A percentile compares a stretch with the other conserved stretches of the same genome.
These are phyloP conservation scores for Eidolon helvum DNA, from an alignment of 2,113 vertebrate genomes.

Conservation along the genomic window DNA sequence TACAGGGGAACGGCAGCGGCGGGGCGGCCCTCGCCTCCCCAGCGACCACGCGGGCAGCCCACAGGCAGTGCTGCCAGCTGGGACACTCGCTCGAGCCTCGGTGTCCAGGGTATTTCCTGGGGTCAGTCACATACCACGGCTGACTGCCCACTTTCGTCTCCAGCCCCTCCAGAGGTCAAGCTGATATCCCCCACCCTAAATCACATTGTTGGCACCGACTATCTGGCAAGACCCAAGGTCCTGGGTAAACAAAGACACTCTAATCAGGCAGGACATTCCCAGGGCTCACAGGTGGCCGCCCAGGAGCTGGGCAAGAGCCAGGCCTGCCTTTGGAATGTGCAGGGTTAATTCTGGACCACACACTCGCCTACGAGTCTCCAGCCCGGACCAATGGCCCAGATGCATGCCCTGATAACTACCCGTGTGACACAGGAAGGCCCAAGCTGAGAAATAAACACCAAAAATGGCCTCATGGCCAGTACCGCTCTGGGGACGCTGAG, in stretches of 20 bases:
- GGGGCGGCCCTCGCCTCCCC: too few relatives aligned
- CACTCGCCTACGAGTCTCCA: not conserved
- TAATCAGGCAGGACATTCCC: not conserved
- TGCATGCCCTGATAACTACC: not conserved
- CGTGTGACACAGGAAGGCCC: not conserved
- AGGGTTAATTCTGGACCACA: not conserved
- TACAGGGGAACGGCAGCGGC: not conserved
- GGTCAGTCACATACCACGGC: not conserved
- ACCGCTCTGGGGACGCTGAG: not conserved
- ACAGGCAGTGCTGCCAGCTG: not conserved
- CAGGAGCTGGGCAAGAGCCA: not conserved
- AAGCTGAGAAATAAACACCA: not conserved
- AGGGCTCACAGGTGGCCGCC: not conserved
- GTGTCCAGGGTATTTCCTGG: not conserved
- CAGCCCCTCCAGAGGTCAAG: not conserved
- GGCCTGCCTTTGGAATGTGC: not conserved
- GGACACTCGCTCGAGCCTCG: rapidly evolving
- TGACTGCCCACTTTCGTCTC: not conserved
- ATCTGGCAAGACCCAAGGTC: not conserved
- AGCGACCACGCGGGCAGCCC: not conserved
- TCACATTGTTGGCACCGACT: not conserved
- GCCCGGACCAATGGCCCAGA: not conserved
- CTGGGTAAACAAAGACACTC: not conserved
- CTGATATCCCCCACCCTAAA: not conserved
- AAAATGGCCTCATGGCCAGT: too few relatives aligned